Base-by-base conservation (phyloP, 2,888 invertebrate species). In the Caenorhabditis sp. region DNA sequence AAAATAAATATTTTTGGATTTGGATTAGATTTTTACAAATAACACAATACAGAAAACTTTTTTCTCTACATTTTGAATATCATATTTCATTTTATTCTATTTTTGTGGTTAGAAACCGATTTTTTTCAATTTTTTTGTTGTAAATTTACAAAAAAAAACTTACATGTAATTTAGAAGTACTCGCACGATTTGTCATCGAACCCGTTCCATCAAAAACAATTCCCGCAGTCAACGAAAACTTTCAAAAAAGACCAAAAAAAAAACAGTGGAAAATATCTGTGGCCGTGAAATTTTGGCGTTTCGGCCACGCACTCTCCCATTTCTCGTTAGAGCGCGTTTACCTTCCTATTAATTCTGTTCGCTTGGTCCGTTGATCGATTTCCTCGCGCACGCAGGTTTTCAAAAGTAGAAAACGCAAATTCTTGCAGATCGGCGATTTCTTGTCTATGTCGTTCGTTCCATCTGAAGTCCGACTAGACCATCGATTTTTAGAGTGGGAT, bases 401-500 rank as follows among this genome's bases (percentile, higher is more conserved):
- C n/a, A n/a, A n/a, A 50, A 50, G 10, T 14, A 50, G 4, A n/a
- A 36, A 36, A 36, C 5, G 36, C 5, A 50, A 20, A 12, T 50
- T 52, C 12, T 12, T 7, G 20, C 27, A 56, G n/a, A 26, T 60
- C 61, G 63, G 10, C 2, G 2, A 43, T 10, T 5, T 3, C 43
- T 7, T 3, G 43, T 43, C 43, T 67, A 80, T 80, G 80, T 76
- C 77, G 68, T 65, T 64, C 70, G 72, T 77, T 23, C 76, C 77
- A 59, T 73, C 77, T n/a, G 69, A 77, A 70, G 77, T 69, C 65
- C 59, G 72, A 36, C 70, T 76, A 12, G 74, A 74, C 68, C 76
- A 80, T 60, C 59, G 63, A 10, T 70, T 63, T 62, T 53, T 80
- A 12, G 21, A 74, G 59, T 67, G 73, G 70, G 82, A 82, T 53